Conservation (phyloP, 2,888 invertebrate species). For the Thyatira batis region DNA sequence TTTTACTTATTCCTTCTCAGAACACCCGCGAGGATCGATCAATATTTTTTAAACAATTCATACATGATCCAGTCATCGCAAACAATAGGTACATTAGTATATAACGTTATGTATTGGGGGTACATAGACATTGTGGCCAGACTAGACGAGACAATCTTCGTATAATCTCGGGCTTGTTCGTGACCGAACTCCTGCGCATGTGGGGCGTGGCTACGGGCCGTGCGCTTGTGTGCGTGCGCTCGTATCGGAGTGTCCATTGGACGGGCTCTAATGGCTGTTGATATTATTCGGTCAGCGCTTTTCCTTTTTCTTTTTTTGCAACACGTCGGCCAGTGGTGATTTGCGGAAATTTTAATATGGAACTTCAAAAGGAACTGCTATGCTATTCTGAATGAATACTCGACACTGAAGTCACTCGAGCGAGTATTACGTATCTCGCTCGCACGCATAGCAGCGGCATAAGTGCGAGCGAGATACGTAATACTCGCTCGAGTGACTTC, state of each 20-base stretch:
- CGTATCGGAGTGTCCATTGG: slow-evolving; percentile 47
- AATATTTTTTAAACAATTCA: slow-evolving; percentile 21
- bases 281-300: slow-evolving; percentile 12
- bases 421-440: no score
- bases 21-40: not conserved
- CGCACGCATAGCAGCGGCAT: no score
- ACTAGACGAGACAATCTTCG: slow-evolving; percentile 71
- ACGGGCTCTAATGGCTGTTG: slow-evolving; percentile 15
- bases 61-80: slow-evolving; percentile 17
- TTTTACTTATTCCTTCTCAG: not conserved
- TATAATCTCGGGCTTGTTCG: slow-evolving; percentile 67
- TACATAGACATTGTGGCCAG: slow-evolving; percentile 36
- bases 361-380: not conserved
- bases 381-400: no score
- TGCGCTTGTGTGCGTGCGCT: slow-evolving; percentile 46
- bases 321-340: not conserved
- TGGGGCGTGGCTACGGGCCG: slow-evolving; percentile 40
- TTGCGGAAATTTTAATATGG: slow-evolving; percentile 2
- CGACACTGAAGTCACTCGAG: no score
- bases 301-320: slow-evolving; percentile 14
- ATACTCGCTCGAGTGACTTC: no score
- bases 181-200: slow-evolving; percentile 67
- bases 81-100: slow-evolving; percentile 46
- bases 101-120: slow-evolving; percentile 17
- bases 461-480: no score